These are phyloP conservation scores for Embidobia sp. DNA, from an alignment of 2,888 invertebrate genomes.

Conservation along the genomic window DNA sequence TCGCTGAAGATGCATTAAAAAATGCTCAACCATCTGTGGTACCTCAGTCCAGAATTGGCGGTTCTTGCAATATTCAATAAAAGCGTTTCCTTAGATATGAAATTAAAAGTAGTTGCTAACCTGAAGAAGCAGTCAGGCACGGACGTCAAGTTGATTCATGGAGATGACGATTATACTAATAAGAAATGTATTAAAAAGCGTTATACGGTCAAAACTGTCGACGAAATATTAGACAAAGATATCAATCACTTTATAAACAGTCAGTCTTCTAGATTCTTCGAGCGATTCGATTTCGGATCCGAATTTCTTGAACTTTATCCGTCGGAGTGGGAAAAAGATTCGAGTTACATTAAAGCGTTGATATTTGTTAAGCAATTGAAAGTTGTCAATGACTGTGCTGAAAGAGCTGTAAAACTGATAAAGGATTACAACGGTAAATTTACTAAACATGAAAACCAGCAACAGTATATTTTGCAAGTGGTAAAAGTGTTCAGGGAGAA, in stretches of 20 bases:
- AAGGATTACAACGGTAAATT: slow-evolving; percentile 22
- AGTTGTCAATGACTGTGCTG: slow-evolving; percentile 17
- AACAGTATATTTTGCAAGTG: slow-evolving; percentile 23
- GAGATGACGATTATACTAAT: slow-evolving; percentile 6
- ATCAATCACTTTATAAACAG: slow-evolving; percentile 21
- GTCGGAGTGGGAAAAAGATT: slow-evolving; percentile 10
- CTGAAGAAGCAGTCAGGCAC: background rate
- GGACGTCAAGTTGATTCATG: background rate
- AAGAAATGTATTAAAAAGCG: slow-evolving; percentile 2
- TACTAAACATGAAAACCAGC: slow-evolving; percentile 19
- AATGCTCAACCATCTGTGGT: slow-evolving; percentile 17
- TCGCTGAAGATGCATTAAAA: slow-evolving; percentile 13
- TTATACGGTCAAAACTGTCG: background rate
- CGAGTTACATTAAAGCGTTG: background rate
- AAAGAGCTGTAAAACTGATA: slow-evolving; percentile 16
- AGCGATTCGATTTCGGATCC: slow-evolving; percentile 1
- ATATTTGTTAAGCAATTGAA: background rate
- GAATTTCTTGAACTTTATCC: slow-evolving; percentile 8
- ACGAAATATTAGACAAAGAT: slow-evolving; percentile 18
- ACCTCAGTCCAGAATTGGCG: slow-evolving; percentile 9
- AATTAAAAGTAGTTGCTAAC: slow-evolving; percentile 2
- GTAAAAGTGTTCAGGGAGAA: slow-evolving; percentile 12
- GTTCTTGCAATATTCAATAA: slow-evolving; percentile 13
- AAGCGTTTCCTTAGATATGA: slow-evolving; percentile 11
- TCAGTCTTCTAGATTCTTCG: slow-evolving; percentile 10